A percentile compares a stretch with the other conserved stretches of the same genome.
These are phyloP conservation scores for Heliconius cydno DNA, from an alignment of 2,888 invertebrate genomes.

Conservation along the genomic window DNA sequence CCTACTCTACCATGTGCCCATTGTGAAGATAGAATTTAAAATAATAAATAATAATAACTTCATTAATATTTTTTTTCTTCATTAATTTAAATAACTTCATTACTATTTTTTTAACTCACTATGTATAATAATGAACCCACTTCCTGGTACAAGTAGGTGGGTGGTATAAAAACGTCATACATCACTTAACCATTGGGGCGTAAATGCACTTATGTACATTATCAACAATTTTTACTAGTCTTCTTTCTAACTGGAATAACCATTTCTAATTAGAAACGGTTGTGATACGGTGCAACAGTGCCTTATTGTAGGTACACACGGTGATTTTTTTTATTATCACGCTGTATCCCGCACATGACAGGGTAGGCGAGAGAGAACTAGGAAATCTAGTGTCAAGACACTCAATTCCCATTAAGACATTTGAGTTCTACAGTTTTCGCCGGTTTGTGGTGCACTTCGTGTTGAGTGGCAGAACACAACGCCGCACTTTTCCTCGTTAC, in stretches of 20 bases:
- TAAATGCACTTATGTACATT: conserved; percentile 12
- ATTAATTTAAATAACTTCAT: no score
- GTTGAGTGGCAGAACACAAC: no score
- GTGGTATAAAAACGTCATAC: conserved; percentile 5
- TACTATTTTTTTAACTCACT: not conserved
- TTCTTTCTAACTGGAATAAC: conserved; percentile 6
- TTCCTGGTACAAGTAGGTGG: conserved; percentile 26
- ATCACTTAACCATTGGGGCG: conserved; percentile 23
- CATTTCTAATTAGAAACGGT: not conserved
- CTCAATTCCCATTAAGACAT: no score
- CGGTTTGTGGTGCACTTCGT: no score
- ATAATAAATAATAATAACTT: not conserved
- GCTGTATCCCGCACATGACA: not conserved
- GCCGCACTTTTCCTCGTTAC: no score
- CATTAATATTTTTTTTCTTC: no score
- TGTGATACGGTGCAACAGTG: not conserved
- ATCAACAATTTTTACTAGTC: not conserved
- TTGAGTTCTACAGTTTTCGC: no score
- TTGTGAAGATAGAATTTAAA: not conserved
- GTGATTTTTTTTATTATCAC: not conserved
- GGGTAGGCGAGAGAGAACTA: no score
- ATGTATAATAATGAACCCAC: conserved; percentile 12
- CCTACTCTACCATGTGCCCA: not conserved
- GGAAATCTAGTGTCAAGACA: no score
- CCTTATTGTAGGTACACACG: not conserved